phyloP scores from a whole-genome alignment of 2,113 vertebrate genomes.

The Conger conger region DNA sequence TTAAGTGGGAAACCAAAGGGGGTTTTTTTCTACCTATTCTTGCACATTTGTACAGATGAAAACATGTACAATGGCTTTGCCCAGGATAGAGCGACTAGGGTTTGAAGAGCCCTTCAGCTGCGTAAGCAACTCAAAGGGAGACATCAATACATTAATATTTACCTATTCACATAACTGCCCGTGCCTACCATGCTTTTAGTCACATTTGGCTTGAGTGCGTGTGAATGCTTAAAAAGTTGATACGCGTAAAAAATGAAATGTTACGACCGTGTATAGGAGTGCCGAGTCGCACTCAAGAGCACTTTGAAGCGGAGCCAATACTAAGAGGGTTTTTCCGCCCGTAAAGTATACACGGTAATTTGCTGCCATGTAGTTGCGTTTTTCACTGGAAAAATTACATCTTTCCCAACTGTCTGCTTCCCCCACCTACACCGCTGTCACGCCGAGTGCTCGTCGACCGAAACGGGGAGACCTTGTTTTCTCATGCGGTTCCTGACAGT shows the following conservation, averaged over 20 bases:
- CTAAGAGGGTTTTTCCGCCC: too few relatives aligned
- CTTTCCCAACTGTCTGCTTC: background rate
- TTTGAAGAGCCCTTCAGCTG: background rate
- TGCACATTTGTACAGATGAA: background rate
- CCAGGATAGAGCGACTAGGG: background rate
- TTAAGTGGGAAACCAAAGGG: background rate
- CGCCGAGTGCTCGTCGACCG: background rate
- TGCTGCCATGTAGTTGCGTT: background rate
- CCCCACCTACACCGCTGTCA: constrained; percentile 12
- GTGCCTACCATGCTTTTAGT: background rate
- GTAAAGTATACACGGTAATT: background rate
- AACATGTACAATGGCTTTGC: background rate
- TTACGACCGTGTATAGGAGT: background rate
- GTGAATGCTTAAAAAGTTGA: background rate
- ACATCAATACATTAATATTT: background rate
- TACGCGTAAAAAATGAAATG: background rate
- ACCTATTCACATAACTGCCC: background rate
- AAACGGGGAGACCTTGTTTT: background rate
- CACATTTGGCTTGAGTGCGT: background rate
- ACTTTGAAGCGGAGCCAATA: background rate
- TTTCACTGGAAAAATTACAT: background rate
- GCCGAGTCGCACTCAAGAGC: background rate
- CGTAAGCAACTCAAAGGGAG: background rate
- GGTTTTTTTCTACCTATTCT: background rate
- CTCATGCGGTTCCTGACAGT: background rate